Evolutionary conservation across 2,888 invertebrate species (phyloP).

Genomic region (Orchesella flavescens): DNA sequence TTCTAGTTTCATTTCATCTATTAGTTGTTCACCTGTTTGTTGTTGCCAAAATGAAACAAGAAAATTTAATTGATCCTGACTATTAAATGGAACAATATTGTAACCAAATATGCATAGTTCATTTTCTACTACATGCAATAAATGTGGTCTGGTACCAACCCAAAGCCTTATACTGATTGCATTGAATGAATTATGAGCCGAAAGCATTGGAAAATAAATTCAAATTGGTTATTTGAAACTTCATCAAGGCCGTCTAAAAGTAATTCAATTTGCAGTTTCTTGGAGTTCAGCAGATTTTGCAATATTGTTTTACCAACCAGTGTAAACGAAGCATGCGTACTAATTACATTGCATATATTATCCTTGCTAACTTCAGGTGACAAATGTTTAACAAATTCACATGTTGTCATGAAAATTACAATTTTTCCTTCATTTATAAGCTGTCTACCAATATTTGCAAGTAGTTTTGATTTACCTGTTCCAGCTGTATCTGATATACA

Average conservation of each 20-base stretch:
- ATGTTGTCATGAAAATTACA: no score
- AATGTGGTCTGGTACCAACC: constrained; percentile 4
- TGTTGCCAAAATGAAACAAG: neutral
- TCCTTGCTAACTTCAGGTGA: no score
- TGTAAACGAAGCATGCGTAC: no score
- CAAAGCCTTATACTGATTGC: neutral
- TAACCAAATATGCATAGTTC: neutral
- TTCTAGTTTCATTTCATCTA: neutral
- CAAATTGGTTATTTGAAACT: no score
- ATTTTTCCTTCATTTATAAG: no score
- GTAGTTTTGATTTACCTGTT: neutral
- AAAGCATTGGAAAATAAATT: no score
- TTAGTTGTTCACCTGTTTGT: neutral
- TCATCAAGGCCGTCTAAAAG: neutral
- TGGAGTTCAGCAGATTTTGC: neutral
- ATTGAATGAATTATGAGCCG: neutral
- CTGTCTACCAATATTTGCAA: no score
- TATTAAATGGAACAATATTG: neutral
- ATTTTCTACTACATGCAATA: neutral
- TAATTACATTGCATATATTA: no score
- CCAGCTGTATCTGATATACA: neutral
- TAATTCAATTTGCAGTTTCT: neutral
- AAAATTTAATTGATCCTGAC: neutral
- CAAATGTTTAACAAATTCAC: no score
- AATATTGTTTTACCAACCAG: no score